Evolutionary conservation across 2,888 invertebrate genomes (phyloP), one percentile per base, ranked within the genome.

Genomic region (Eucera pruinosa): DNA sequence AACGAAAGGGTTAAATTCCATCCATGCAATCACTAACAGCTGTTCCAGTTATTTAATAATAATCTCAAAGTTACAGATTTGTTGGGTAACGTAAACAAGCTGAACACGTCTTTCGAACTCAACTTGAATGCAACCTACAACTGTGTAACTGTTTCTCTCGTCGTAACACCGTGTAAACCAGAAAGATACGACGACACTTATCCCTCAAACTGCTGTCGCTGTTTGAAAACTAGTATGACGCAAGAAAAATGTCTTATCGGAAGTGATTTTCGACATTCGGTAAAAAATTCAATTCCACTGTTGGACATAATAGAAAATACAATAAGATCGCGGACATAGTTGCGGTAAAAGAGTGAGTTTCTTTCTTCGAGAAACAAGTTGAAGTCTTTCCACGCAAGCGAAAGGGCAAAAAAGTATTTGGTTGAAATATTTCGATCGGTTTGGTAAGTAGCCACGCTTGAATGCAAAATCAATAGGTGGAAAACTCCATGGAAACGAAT

Each of bases 401-500:
- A 52, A 33, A 5, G 11, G 11, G 11, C n/a, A n/a, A 3, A 33
- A 33, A 13, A n/a, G 2, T 33, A 6, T 54, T 45, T 23, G 9
- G n/a, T 0, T 30, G 2, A 9, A 30, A 47, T 47, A 65, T 70
- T 48, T 55, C 30, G 13, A 66, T 66, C 36, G 33, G n/a, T n/a
- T 50, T 25, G 36, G 11, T 33, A 52, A 33, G 1, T 30, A 15
- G 7, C 25, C 23, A 4, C n/a, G 9, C 4, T 41, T 30, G 50
- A 41, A 48, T 13, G 41, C 13, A n/a, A 61, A 61, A 55, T 39
- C 54, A 65, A 65, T 30, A 45, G 30, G 0, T 39, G 47, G 48
- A 33, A 64, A 54, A 65, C 23, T 41, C 41, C 13, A 25, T 2
- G 18, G n/a, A n/a, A 18, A 45, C n/a, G 43, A 64, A 64, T 48